Base-by-base conservation (phyloP, 2,113 vertebrate genomes). In the Tyrannus savana region DNA sequence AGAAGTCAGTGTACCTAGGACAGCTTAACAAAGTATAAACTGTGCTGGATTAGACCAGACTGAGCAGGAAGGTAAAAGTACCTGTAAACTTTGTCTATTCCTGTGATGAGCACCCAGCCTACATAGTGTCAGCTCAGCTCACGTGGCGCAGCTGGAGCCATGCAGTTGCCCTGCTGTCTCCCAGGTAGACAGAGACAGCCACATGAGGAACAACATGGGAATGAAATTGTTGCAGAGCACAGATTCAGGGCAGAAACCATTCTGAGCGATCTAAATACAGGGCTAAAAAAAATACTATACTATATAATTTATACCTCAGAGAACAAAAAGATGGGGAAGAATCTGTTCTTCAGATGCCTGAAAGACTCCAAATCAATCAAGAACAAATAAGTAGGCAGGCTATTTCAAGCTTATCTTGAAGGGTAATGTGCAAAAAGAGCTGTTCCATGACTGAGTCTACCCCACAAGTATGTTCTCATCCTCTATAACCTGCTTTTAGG, bases 251-350 rank as follows among this genome's bases (percentile, higher is more conserved):
- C 64, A 77, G n/a, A 91, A 92, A 90, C 55, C 25, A 71, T 63
- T 49, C 22, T 25, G 16, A 71, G 31, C 64, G 31, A 31, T 89
- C 77, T 87, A 87, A 95, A 96, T 74, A 89, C 74, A 91, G 33
- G 17, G 91, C 67, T 75, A 55, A 90, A 69, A 68, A 84, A 79
- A n/a, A 3, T 21, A 73, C 25, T 77, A 71, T 50, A 19, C 50
- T 78, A 18, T 91, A 52, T 66, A 74, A 87, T 95, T 94, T 93
- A 89, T 84, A 89, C 25, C 56, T 93, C 50, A 58, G 44, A 96
- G 77, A 91, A 87, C 60, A 91, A 84, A 91, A 96, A 81, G 9
- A 42, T 59, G 23, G 56, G 46, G 18, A 47, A 82, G 64, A 50
- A 91, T 89, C 50, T 91, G 47, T 71, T 81, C 59, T 94, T 91